Conservation (phyloP, 1,140 invertebrate species). For the Neuroterus valhalla region DNA sequence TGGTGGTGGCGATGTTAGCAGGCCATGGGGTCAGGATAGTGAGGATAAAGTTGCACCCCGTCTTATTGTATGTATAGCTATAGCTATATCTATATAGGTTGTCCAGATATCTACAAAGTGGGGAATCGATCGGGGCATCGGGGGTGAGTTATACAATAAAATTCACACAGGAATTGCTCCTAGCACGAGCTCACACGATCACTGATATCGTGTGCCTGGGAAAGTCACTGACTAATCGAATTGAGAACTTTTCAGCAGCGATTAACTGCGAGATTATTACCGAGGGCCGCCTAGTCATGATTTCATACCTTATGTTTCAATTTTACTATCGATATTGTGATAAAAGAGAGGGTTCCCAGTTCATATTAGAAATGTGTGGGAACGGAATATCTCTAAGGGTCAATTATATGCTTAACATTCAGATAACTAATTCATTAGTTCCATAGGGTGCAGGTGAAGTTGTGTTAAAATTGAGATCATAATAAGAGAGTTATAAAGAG, state of each 20-base stretch:
- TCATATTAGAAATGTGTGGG: too few species aligned
- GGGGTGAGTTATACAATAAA: constrained; percentile 63
- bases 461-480: too few species aligned
- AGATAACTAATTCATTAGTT: too few species aligned
- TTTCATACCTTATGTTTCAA: constrained; percentile 11
- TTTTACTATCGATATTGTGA: background rate
- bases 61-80: constrained; percentile 40
- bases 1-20: constrained; percentile 22
- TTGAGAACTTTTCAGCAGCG: constrained; percentile 61
- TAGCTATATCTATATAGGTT: constrained; percentile 37
- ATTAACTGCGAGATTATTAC: constrained; percentile 38
- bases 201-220: constrained; percentile 63
- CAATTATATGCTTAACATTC: too few species aligned
- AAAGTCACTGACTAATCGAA: constrained; percentile 70
- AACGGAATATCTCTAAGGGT: too few species aligned
- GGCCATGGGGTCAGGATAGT: constrained; percentile 34
- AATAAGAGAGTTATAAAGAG: too few species aligned
- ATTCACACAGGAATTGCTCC: constrained; percentile 70
- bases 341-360: background rate
- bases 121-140: constrained; percentile 43
- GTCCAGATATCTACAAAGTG: constrained; percentile 37
- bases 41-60: constrained; percentile 41
- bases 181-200: constrained; percentile 71
- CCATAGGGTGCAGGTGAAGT: too few species aligned
- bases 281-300: background rate